A percentile compares a stretch with the other conserved stretches of the same genome.
These are phyloP conservation scores for Paratilapia polleni DNA, from an alignment of 2,113 vertebrate genomes.

Conservation along the genomic window DNA sequence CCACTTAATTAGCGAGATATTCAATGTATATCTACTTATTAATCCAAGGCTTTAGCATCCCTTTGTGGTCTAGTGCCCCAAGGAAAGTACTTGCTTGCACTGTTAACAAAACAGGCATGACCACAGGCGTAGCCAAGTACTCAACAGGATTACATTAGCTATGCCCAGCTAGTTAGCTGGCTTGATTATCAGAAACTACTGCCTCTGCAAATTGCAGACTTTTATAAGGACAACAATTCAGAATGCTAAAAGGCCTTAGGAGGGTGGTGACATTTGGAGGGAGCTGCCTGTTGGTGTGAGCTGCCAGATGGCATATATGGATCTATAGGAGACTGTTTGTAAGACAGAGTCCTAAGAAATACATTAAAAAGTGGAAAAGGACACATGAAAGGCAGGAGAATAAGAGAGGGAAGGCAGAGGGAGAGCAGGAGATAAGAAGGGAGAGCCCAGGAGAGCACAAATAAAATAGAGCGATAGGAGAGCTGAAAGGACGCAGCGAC, in stretches of 20 bases:
- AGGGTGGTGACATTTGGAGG: background rate
- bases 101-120: conserved; percentile 55
- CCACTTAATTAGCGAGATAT: conserved; percentile 49
- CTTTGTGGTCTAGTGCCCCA: conserved; percentile 30
- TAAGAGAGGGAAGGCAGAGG: conserved; percentile 40
- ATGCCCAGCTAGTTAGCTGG: conserved; percentile 36
- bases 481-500: conserved; percentile 48
- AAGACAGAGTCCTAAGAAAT: conserved; percentile 41
- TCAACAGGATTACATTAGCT: conserved; percentile 56
- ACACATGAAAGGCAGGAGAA: conserved; percentile 73
- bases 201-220: conserved; percentile 14
- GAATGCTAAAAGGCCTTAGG: conserved; percentile 14
- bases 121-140: conserved; percentile 26
- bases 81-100: conserved; percentile 24
- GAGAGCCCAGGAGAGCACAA: conserved; percentile 64
- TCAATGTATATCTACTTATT: conserved; percentile 47
- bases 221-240: background rate
- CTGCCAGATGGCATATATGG: conserved; percentile 50
- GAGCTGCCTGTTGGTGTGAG: background rate
- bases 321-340: conserved; percentile 55
- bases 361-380: conserved; percentile 62
- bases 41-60: conserved; percentile 44
- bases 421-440: conserved; percentile 58
- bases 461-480: conserved; percentile 64
- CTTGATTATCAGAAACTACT: conserved; percentile 23